A percentile compares a stretch with the other conserved stretches of the same genome.
Conservation (phyloP, 2,888 invertebrate species). For the Stenolophus ochropezus region DNA sequence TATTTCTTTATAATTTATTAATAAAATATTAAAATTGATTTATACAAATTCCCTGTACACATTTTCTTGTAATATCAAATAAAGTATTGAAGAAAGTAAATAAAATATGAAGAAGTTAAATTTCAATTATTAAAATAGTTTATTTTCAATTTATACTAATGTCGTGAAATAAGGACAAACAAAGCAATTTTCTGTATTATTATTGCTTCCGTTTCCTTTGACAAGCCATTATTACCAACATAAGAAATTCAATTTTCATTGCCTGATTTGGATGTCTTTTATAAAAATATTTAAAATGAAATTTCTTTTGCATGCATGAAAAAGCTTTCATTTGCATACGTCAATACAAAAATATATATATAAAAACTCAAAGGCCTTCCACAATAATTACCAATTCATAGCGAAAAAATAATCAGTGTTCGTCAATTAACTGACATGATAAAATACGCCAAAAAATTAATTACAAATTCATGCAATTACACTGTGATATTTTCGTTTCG, state of each 20-base stretch:
- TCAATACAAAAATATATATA: neutral
- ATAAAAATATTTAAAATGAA: slow-evolving; percentile 15
- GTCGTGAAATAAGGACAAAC: neutral
- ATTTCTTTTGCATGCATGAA: neutral
- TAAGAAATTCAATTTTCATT: neutral
- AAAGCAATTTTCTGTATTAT: slow-evolving; percentile 7
- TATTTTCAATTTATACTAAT: slow-evolving; percentile 2
- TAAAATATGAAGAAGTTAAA: neutral
- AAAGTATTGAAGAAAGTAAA: neutral
- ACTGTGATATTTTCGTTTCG: neutral
- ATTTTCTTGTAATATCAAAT: neutral
- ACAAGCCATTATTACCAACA: neutral
- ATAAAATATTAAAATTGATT: too few species aligned
- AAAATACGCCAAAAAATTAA: neutral
- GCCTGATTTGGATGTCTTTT: neutral
- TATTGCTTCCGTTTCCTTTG: neutral
- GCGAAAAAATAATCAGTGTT: slow-evolving; percentile 14
- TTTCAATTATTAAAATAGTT: neutral
- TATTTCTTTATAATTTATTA: too few species aligned
- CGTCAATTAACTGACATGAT: neutral
- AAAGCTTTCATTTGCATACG: too few species aligned
- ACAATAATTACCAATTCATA: slow-evolving; percentile 5
- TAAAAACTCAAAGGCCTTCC: neutral
- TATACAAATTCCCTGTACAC: too few species aligned
- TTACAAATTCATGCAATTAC: slow-evolving; percentile 4